These are phyloP conservation scores for Belonocnema kinseyi DNA, from an alignment of 1,140 invertebrate species.

Conservation along the genomic window DNA sequence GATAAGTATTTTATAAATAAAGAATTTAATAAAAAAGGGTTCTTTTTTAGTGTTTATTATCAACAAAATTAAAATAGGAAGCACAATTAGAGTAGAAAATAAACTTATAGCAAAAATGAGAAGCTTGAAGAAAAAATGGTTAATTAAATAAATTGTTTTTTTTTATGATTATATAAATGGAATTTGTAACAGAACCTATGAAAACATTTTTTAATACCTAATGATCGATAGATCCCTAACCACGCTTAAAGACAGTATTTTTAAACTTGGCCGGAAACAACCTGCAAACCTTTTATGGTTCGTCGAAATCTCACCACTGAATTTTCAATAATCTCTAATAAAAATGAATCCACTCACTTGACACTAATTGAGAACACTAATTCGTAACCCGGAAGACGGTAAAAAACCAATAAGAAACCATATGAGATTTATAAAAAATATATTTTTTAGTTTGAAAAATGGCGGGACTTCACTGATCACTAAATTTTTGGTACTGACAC, in stretches of 20 bases:
- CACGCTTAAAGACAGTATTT: neutral
- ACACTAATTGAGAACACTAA: neutral
- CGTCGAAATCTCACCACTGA: slow-evolving; percentile 15
- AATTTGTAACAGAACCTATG: no score
- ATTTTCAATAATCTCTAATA: neutral
- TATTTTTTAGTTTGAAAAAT: neutral
- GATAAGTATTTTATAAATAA: neutral
- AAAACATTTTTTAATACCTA: neutral
- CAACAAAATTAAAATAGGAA: no score
- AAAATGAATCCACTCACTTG: neutral
- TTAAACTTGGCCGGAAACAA: slow-evolving; percentile 26
- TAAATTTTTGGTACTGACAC: neutral
- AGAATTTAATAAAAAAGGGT: neutral
- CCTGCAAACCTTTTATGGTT: slow-evolving; percentile 24
- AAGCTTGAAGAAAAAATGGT: no score
- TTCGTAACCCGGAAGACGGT: neutral
- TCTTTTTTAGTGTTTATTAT: no score
- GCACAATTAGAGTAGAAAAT: neutral
- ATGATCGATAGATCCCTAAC: slow-evolving; percentile 12
- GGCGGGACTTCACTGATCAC: slow-evolving; percentile 2
- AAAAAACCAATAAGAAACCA: neutral
- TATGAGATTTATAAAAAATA: neutral
- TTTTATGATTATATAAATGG: no score
- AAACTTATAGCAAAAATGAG: neutral
- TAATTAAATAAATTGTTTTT: no score